phyloP scores from a whole-genome alignment of 2,888 invertebrate genomes.

The Nomada goodeniana region DNA sequence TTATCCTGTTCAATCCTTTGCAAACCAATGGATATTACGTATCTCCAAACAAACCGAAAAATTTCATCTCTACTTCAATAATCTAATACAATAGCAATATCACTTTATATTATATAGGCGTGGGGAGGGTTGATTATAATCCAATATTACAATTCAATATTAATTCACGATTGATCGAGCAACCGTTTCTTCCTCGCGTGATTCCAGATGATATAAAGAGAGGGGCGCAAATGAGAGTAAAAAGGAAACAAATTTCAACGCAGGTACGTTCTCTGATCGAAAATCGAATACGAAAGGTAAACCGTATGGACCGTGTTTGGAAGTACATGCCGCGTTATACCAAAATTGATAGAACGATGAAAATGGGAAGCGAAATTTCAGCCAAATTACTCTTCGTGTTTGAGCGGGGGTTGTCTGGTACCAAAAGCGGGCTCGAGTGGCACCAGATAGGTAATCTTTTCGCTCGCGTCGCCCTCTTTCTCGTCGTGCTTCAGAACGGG shows the following conservation, averaged over 20 bases:
- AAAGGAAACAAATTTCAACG: background rate
- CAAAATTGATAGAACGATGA: constrained; percentile 21
- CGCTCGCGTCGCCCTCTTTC: constrained; percentile 67
- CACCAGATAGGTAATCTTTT: constrained; percentile 79
- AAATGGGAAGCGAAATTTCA: constrained; percentile 4
- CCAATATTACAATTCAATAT: too few species aligned
- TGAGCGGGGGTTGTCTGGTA: constrained; percentile 70
- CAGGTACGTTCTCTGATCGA: background rate
- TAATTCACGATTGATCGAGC: background rate
- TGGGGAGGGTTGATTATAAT: too few species aligned
- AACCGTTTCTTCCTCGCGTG: background rate
- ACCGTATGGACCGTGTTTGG: constrained; percentile 13
- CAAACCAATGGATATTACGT: background rate
- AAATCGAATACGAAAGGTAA: constrained; percentile 10
- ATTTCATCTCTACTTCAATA: background rate
- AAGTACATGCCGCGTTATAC: constrained; percentile 27
- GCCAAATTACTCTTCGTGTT: constrained; percentile 50
- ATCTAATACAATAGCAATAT: background rate
- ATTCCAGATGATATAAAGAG: background rate
- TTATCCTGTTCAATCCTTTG: background rate
- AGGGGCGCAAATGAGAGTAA: background rate
- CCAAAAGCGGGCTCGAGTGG: constrained; percentile 79
- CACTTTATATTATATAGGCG: too few species aligned
- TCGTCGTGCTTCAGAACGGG: constrained; percentile 76
- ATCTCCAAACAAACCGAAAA: background rate